Evolutionary conservation across 1,140 invertebrate species (phyloP), one percentile per base, ranked within the genome.

Genomic region (Penaeus vannamei): DNA sequence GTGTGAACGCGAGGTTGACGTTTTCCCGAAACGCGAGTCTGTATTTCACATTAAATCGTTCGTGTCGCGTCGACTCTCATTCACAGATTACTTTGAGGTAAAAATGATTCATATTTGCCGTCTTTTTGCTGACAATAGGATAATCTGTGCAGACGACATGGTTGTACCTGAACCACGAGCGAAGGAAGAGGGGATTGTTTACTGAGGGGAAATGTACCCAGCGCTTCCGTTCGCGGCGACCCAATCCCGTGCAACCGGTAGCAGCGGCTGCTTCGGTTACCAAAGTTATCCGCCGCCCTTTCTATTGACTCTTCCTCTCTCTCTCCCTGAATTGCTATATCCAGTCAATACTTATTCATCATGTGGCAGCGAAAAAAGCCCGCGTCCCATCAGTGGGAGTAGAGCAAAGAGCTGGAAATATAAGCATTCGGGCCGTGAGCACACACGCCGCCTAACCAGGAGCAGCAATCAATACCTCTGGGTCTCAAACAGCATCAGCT

Each of bases 121-220:
- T 10, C n/a, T 19, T 22, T 19, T 61, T 0, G 32, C n/a, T 20
- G 19, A 84, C 19, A 23, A 32, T 19, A n/a, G 22, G 20, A 19
- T 4, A 19, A n/a, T 64, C 14, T 17, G 7, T 29, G 22, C 7
- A 20, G 19, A 2, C 29, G 42, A 62, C n/a, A 3, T 36, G 26
- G 14, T 22, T 64, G 14, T 84, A 36, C 26, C 42, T 22, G 60
- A 84, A 4, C 29, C 29, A 20, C 22, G 19, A 8, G 10, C 29
- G 8, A 17, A 23, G 17, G 19, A n/a, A 29, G 26, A 20, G 42
- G 72, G 36, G 61, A 84, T 53, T 53, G 53, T 53, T 53, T 53
- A 53, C 53, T 17, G 61, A 61, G 82, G 82, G 61, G 64, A 84
- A 61, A 84, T 84, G 82, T 59, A 84, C 59, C 82, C 82, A 84